These are phyloP conservation scores for Acropora tenuis DNA, from an alignment of 64 coral and sea anemone species.

Conservation along the genomic window DNA sequence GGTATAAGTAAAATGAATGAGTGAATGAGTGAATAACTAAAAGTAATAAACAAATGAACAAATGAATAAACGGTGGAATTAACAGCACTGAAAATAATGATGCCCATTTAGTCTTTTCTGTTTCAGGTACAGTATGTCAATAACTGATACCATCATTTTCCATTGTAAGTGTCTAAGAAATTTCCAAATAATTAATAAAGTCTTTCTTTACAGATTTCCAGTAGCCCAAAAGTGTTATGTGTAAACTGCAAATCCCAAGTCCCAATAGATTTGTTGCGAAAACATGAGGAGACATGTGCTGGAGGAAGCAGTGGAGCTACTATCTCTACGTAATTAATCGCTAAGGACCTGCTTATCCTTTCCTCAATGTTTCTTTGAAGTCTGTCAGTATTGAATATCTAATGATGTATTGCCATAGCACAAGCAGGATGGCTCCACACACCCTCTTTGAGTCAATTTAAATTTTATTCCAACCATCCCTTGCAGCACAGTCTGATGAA, in stretches of 20 bases:
- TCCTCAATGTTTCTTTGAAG: slow-evolving; percentile 11
- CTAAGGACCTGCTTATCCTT: slow-evolving; percentile 13
- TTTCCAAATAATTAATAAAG: slow-evolving; percentile 2
- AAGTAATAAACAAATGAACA: neutral
- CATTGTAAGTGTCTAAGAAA: slow-evolving; percentile 15
- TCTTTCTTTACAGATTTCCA: slow-evolving; percentile 32
- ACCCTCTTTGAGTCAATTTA: neutral
- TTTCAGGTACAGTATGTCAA: slow-evolving; percentile 20
- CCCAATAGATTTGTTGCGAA: slow-evolving; percentile 33
- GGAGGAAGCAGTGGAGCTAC: slow-evolving; percentile 42
- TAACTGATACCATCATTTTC: slow-evolving; percentile 9
- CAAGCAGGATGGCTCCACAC: neutral
- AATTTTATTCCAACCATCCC: neutral
- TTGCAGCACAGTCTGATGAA: neutral
- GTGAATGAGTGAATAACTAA: slow-evolving; percentile 9
- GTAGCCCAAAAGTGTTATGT: slow-evolving; percentile 43
- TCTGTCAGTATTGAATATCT: slow-evolving; percentile 16
- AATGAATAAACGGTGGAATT: slow-evolving; percentile 17
- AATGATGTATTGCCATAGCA: neutral
- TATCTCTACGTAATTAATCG: neutral
- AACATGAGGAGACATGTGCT: slow-evolving; percentile 35
- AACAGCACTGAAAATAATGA: slow-evolving; percentile 11
- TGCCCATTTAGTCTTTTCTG: slow-evolving; percentile 1
- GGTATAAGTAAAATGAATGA: neutral
- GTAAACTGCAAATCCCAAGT: slow-evolving; percentile 30